phyloP scores from a whole-genome alignment of 2,888 invertebrate genomes.

The Lagria hirta region DNA sequence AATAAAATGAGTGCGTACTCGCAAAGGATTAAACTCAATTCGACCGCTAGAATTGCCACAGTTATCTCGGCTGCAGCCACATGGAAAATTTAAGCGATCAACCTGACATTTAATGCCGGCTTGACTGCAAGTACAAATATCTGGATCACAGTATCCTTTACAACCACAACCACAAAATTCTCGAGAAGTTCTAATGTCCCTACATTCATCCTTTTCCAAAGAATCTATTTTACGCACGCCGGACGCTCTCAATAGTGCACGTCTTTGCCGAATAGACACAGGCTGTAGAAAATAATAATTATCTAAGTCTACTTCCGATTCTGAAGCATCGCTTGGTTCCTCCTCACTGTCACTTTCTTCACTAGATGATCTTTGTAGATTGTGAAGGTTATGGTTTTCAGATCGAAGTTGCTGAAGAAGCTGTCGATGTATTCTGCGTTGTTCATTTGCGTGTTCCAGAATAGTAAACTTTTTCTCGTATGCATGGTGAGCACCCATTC shows the following conservation, averaged over 20 bases:
- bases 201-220: constrained; percentile 90
- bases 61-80: constrained; percentile 92
- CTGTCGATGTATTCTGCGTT: constrained; percentile 82
- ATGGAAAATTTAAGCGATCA: constrained; percentile 93
- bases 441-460: constrained; percentile 85
- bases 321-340: constrained; percentile 76
- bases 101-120: constrained; percentile 98
- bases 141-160: constrained; percentile 92
- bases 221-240: constrained; percentile 93
- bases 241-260: constrained; percentile 85
- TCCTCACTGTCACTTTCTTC: constrained; percentile 86
- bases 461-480: constrained; percentile 78
- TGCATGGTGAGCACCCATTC: constrained; percentile 79
- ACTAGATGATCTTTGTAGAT: constrained; percentile 67
- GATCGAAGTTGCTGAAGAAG: constrained; percentile 71
- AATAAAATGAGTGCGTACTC: constrained; percentile 95
- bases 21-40: constrained; percentile 93
- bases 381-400: constrained; percentile 61
- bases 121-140: constrained; percentile 91
- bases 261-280: constrained; percentile 86
- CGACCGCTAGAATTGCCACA: constrained; percentile 91
- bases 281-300: constrained; percentile 91
- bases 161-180: constrained; percentile 94
- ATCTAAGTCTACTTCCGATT: constrained; percentile 84
- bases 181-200: constrained; percentile 85